These are phyloP conservation scores for Hipposideros larvatus DNA, from an alignment of 2,797 vertebrate genomes.

Conservation along the genomic window DNA sequence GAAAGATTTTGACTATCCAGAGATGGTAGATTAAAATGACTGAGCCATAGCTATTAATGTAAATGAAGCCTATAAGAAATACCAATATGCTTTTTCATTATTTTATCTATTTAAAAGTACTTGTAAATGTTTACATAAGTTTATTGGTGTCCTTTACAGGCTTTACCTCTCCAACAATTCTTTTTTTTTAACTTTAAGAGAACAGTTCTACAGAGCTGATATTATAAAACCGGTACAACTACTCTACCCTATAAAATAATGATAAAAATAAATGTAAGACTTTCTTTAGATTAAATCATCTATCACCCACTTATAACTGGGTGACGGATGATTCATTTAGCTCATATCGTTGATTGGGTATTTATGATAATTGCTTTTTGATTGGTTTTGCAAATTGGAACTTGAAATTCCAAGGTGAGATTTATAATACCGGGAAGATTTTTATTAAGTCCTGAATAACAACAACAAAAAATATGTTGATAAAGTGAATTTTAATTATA, in stretches of 20 bases:
- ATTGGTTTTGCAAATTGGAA: constrained; percentile 68
- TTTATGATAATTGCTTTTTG: constrained; percentile 77
- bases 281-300: constrained; percentile 45
- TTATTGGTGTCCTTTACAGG: neutral
- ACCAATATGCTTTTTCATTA: neutral
- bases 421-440: constrained; percentile 65
- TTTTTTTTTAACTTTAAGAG: neutral
- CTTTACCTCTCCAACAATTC: neutral
- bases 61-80: neutral
- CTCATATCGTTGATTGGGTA: constrained; percentile 50
- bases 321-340: constrained; percentile 58
- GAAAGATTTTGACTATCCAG: neutral
- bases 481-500: constrained; percentile 77
- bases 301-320: constrained; percentile 33
- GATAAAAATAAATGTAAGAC: constrained; percentile 52
- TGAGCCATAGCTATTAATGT: neutral
- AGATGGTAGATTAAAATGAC: neutral
- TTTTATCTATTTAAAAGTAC: constrained; percentile 23
- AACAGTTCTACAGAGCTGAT: neutral
- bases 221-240: constrained; percentile 23
- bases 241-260: constrained; percentile 6
- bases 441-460: constrained; percentile 69
- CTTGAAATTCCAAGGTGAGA: constrained; percentile 68
- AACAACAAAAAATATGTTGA: constrained; percentile 27
- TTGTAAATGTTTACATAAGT: neutral